These are phyloP conservation scores for Atrichornis clamosus DNA, from an alignment of 2,113 vertebrate genomes.

Conservation along the genomic window DNA sequence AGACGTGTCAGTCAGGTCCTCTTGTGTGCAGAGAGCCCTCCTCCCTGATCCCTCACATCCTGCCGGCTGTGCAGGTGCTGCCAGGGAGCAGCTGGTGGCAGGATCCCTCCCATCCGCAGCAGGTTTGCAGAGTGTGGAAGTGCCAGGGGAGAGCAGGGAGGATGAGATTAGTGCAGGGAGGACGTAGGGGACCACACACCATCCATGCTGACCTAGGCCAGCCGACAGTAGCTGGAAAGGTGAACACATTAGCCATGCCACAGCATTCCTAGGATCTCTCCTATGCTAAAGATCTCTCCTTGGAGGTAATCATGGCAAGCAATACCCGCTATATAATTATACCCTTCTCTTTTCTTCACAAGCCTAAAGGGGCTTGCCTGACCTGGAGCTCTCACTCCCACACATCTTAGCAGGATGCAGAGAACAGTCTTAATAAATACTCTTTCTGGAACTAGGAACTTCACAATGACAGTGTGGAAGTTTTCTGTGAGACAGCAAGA, in stretches of 20 bases:
- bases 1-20: not conserved
- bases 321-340: not conserved
- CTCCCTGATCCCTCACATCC: not conserved
- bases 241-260: not conserved
- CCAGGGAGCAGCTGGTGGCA: not conserved
- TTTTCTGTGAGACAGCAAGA: slow-evolving; percentile 76
- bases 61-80: not conserved
- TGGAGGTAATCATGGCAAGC: not conserved
- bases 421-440: not conserved
- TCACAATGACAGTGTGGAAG: slow-evolving; percentile 61
- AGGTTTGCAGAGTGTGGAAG: not conserved
- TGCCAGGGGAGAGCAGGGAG: not conserved
- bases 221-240: not conserved
- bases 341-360: not conserved
- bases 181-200: not conserved
- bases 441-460: slow-evolving; percentile 74
- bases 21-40: not conserved
- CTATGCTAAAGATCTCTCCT: not conserved
- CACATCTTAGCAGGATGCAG: not conserved
- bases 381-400: not conserved
- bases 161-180: not conserved
- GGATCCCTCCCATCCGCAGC: not conserved
- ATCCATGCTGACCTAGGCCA: not conserved
- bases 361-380: not conserved
- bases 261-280: not conserved